These are phyloP conservation scores for Sebastes ruberrimus DNA, from an alignment of 2,797 vertebrate genomes.

Conservation along the genomic window DNA sequence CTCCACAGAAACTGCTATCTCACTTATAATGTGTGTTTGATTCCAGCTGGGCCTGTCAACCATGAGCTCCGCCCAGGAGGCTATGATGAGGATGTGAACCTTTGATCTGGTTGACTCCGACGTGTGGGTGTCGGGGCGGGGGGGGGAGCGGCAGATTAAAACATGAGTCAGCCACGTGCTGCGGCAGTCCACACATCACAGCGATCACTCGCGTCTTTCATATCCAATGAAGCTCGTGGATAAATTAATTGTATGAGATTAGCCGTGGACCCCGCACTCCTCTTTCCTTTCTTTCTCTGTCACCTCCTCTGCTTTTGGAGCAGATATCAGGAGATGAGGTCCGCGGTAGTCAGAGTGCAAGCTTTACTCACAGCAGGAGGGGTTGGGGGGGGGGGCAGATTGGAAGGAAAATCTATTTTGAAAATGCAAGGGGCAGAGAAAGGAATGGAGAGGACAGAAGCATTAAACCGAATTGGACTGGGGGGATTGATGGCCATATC, in stretches of 20 bases:
- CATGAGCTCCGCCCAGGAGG: constrained; percentile 31
- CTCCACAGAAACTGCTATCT: constrained; percentile 37
- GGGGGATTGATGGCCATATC: constrained; percentile 34
- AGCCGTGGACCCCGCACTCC: constrained; percentile 15
- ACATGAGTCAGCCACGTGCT: constrained; percentile 59
- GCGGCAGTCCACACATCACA: constrained; percentile 39
- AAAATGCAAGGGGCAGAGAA: constrained; percentile 36
- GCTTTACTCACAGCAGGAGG: constrained; percentile 40
- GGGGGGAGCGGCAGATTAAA: constrained; percentile 54
- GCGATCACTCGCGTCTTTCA: constrained; percentile 55
- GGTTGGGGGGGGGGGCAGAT: background rate
- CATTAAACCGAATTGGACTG: constrained; percentile 36
- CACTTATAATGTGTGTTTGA: constrained; percentile 45
- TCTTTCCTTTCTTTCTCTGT: constrained; percentile 17
- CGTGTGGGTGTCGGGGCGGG: background rate
- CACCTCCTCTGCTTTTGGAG: constrained; percentile 45
- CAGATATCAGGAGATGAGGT: constrained; percentile 43
- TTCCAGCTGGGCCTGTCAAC: constrained; percentile 48
- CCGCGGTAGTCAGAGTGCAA: constrained; percentile 12
- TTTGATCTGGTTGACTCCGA: constrained; percentile 65
- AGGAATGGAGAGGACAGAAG: constrained; percentile 41
- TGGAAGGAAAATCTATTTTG: constrained; percentile 53
- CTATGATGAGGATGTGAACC: constrained; percentile 44
- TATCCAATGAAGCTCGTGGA: constrained; percentile 40
- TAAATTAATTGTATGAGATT: constrained; percentile 63